A percentile compares a stretch with the other conserved stretches of the same genome.
Conservation (phyloP, 2,888 invertebrate species). For the Drosophila melanosoma region DNA sequence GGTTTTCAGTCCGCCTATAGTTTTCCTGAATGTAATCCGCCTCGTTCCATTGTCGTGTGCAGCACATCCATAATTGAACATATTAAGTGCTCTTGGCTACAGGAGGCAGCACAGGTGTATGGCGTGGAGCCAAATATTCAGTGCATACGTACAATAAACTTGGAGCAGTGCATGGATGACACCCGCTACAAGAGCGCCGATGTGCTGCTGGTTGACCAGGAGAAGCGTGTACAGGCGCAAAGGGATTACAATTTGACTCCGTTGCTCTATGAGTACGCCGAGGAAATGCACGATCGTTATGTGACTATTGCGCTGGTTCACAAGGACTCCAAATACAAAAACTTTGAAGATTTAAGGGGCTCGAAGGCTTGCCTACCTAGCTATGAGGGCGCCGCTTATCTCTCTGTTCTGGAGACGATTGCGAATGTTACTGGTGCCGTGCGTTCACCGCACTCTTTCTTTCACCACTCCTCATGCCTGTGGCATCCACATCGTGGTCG, state of each 20-base stretch:
- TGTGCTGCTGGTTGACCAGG: constrained; percentile 89
- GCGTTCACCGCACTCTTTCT: constrained; percentile 84
- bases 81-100: constrained; percentile 92
- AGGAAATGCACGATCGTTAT: constrained; percentile 83
- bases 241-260: constrained; percentile 86
- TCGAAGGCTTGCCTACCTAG: constrained; percentile 92
- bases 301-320: constrained; percentile 89
- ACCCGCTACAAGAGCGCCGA: constrained; percentile 89
- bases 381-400: constrained; percentile 91
- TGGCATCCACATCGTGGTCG: constrained; percentile 84
- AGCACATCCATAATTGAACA: constrained; percentile 89
- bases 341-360: constrained; percentile 88
- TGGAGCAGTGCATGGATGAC: constrained; percentile 89
- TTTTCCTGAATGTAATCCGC: constrained; percentile 89
- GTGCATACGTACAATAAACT: constrained; percentile 88
- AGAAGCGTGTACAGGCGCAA: constrained; percentile 89
- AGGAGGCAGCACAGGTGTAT: constrained; percentile 90
- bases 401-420: constrained; percentile 86
- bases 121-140: constrained; percentile 92
- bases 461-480: constrained; percentile 89
- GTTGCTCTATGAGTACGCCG: constrained; percentile 80
- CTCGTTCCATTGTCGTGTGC: constrained; percentile 88
- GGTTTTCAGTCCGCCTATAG: constrained; percentile 89
- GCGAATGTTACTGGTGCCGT: constrained; percentile 83
- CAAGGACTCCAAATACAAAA: constrained; percentile 86